Conservation (phyloP, 1,140 invertebrate genomes). For the Drosophila sechellia region DNA sequence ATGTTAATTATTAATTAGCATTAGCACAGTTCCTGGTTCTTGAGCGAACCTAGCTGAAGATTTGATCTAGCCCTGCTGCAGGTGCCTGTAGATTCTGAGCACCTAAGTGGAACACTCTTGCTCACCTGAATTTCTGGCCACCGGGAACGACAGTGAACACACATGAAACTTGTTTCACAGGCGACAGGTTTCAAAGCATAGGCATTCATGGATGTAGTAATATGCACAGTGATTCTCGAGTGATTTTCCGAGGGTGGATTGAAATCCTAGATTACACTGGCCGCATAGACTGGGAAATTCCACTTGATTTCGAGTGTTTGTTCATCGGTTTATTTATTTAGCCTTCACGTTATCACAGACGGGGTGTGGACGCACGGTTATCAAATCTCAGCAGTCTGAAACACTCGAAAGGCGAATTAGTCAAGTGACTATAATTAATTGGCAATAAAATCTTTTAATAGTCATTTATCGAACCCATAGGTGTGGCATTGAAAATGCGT, state of each 20-base stretch:
- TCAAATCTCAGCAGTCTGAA: constrained; percentile 31
- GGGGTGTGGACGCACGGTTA: constrained; percentile 6
- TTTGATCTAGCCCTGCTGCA: constrained; percentile 1
- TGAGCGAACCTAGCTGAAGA: not conserved
- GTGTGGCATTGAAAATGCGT: constrained; percentile 8
- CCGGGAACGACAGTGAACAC: constrained; percentile 6
- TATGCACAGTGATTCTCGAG: constrained; percentile 39
- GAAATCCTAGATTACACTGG: constrained; percentile 22
- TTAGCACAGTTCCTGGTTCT: constrained; percentile 43
- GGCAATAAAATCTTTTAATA: constrained; percentile 25
- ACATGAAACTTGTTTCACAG: constrained; percentile 44
- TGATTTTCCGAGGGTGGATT: constrained; percentile 32
- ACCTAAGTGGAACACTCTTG: not conserved
- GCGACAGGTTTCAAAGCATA: constrained; percentile 32
- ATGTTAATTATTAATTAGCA: constrained; percentile 46
- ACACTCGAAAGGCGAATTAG: constrained; percentile 28
- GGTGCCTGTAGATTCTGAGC: constrained; percentile 10
- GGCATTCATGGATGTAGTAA: constrained; percentile 24
- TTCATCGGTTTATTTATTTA: constrained; percentile 26
- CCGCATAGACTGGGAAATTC: constrained; percentile 40
- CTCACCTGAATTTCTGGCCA: constrained; percentile 31
- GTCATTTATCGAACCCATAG: constrained; percentile 13
- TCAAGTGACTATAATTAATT: constrained; percentile 37
- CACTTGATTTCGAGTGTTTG: constrained; percentile 41
- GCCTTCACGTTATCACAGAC: constrained; percentile 26